A percentile compares a stretch with the other conserved stretches of the same genome.
Evolutionary conservation across 2,888 invertebrate species (phyloP).

Genomic region (Ennomos quercinarius): DNA sequence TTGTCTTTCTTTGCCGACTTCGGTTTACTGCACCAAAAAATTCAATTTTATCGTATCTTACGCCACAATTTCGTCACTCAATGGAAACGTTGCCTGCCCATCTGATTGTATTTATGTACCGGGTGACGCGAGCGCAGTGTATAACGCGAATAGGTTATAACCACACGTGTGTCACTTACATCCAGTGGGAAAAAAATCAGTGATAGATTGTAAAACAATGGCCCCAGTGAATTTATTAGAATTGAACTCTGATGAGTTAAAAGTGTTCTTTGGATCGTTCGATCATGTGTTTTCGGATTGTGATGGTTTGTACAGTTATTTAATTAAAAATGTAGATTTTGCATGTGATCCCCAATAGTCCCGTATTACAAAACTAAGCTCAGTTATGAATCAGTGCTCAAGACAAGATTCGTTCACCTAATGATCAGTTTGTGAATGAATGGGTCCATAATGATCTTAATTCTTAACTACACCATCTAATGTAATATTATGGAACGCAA

Average conservation of each 20-base stretch:
- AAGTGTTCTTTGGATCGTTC: conserved; percentile 85
- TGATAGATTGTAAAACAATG: conserved; percentile 40
- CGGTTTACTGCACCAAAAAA: too few relatives aligned
- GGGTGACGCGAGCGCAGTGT: conserved; percentile 69
- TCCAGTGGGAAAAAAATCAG: conserved; percentile 22
- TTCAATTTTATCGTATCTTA: too few relatives aligned
- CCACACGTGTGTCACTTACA: conserved; percentile 57
- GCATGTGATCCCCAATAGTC: too few relatives aligned
- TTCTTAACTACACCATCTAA: too few relatives aligned
- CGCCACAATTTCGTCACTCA: conserved; percentile 8
- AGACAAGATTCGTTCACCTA: too few relatives aligned
- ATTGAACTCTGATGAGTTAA: conserved; percentile 71
- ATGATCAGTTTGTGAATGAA: too few relatives aligned
- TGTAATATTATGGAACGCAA: too few relatives aligned
- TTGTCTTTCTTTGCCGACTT: too few relatives aligned
- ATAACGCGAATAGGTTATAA: conserved; percentile 55
- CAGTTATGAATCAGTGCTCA: too few relatives aligned
- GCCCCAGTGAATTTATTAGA: conserved; percentile 70
- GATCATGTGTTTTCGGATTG: conserved; percentile 92
- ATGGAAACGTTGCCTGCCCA: conserved; percentile 48
- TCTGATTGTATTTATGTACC: conserved; percentile 50
- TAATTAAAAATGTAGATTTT: conserved; percentile 1
- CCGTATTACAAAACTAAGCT: too few relatives aligned
- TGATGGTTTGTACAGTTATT: conserved; percentile 86
- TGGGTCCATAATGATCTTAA: too few relatives aligned